phyloP scores from a whole-genome alignment of 2,888 invertebrate genomes.

The Gonocerus acuteangulatus region DNA sequence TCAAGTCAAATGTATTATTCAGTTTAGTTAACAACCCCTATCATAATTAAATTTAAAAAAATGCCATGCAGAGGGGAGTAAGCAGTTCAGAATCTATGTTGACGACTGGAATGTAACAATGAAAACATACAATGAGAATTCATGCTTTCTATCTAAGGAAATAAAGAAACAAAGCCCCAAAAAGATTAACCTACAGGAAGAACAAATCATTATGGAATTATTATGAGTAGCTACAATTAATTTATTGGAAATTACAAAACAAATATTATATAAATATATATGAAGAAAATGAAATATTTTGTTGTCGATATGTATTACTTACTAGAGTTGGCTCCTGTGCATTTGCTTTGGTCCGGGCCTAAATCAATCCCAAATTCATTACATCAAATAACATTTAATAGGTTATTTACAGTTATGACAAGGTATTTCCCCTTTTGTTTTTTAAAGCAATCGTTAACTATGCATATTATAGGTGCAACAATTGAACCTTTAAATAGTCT shows the following conservation, averaged over 20 bases:
- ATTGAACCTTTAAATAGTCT: slow-evolving; percentile 19
- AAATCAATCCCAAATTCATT: slow-evolving; percentile 30
- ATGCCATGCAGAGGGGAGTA: not conserved
- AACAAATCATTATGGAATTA: slow-evolving; percentile 7
- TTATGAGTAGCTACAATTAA: slow-evolving; percentile 9
- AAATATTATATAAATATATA: slow-evolving; percentile 4
- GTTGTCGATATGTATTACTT: slow-evolving; percentile 46
- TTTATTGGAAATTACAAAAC: slow-evolving; percentile 1
- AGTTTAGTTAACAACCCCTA: no score
- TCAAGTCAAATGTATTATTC: no score
- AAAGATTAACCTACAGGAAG: slow-evolving; percentile 10
- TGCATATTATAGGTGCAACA: slow-evolving; percentile 14
- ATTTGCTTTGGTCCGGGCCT: slow-evolving; percentile 55
- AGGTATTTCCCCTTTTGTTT: slow-evolving; percentile 12
- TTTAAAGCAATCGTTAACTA: slow-evolving; percentile 17
- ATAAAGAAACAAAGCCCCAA: slow-evolving; percentile 7
- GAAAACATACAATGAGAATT: no score
- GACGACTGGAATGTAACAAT: no score
- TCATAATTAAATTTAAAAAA: no score
- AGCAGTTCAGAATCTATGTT: not conserved
- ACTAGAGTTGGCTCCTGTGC: slow-evolving; percentile 53
- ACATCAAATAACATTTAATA: slow-evolving; percentile 24
- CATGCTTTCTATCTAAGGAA: slow-evolving; percentile 6
- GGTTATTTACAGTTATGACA: slow-evolving; percentile 11
- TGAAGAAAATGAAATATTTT: slow-evolving; percentile 1